phyloP scores from a whole-genome alignment of 2,113 vertebrate species.

The Hydrolagus affinis region DNA sequence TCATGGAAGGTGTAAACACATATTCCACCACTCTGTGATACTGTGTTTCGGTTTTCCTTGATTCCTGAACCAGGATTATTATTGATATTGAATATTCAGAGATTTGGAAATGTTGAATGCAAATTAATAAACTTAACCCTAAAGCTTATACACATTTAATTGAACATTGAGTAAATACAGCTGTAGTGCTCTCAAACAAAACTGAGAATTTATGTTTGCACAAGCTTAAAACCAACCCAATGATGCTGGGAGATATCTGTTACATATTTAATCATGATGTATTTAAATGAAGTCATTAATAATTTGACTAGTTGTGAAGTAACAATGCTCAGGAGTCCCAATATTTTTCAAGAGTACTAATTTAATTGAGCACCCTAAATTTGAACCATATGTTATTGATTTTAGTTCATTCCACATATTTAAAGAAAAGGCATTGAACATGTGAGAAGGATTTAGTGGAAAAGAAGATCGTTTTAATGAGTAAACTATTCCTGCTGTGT shows the following conservation, averaged over 20 bases:
- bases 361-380: background rate
- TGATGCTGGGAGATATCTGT: background rate
- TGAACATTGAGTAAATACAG: background rate
- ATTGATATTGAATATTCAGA: background rate
- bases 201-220: background rate
- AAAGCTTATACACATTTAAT: background rate
- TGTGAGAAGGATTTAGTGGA: background rate
- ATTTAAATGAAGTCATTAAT: background rate
- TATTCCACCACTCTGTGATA: background rate
- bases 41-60: background rate
- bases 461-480: background rate
- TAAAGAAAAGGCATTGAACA: background rate
- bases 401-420: background rate
- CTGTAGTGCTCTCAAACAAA: background rate
- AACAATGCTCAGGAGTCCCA: background rate
- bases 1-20: background rate
- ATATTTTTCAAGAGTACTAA: constrained; percentile 5
- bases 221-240: background rate
- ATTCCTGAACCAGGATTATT: background rate
- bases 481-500: background rate
- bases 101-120: background rate
- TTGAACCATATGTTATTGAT: background rate
- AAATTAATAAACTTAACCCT: background rate
- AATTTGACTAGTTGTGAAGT: background rate
- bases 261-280: background rate